These are phyloP conservation scores for Alectura lathami DNA, from an alignment of 2,113 vertebrate species.

Conservation along the genomic window DNA sequence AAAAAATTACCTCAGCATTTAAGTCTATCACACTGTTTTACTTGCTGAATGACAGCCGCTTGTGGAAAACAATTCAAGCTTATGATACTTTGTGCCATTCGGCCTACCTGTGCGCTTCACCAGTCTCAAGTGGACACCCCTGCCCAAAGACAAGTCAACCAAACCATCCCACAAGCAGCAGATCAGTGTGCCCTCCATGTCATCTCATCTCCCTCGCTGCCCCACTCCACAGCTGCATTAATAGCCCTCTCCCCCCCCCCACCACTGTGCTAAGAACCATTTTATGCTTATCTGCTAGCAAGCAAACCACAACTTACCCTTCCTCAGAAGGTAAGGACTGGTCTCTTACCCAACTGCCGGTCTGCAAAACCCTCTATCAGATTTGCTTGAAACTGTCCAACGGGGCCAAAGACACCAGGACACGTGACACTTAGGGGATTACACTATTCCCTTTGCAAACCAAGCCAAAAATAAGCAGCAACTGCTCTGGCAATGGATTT, in stretches of 20 bases:
- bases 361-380: neutral
- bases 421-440: neutral
- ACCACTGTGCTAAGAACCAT: neutral
- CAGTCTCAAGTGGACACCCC: neutral
- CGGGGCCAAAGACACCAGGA: neutral
- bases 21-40: neutral
- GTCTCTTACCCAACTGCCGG: neutral
- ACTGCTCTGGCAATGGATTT: neutral
- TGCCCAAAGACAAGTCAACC: fast-evolving
- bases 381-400: neutral
- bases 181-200: neutral
- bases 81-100: neutral
- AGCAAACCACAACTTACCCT: neutral
- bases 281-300: neutral
- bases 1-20: neutral
- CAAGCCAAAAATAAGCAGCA: slow-evolving; percentile 1
- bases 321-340: neutral
- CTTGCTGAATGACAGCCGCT: neutral
- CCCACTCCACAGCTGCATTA: neutral
- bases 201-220: neutral
- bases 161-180: neutral
- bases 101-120: fast-evolving
- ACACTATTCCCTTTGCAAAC: neutral
- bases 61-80: neutral
- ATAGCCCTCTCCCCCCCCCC: neutral